These are phyloP conservation scores for Microcebus lehilahytsara DNA, from an alignment of 2,113 vertebrate species.

Conservation along the genomic window DNA sequence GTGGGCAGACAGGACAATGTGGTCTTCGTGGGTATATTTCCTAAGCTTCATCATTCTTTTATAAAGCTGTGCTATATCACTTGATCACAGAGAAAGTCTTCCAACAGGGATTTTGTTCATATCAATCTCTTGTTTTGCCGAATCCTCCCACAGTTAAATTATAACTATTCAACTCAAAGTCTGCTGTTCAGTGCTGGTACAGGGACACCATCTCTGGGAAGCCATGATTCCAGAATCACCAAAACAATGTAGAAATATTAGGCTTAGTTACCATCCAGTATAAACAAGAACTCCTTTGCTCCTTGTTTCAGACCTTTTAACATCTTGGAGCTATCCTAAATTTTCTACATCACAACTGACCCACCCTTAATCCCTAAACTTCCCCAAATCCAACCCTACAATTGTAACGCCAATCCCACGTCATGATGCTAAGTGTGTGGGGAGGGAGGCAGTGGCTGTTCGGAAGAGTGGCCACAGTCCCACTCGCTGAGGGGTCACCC, in stretches of 20 bases:
- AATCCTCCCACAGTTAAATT: neutral
- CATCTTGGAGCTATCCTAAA: neutral
- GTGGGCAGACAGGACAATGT: neutral
- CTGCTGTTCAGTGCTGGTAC: neutral
- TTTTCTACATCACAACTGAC: neutral
- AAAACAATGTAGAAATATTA: constrained; percentile 6
- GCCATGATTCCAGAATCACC: neutral
- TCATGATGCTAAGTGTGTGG: neutral
- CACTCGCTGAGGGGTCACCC: fast-evolving
- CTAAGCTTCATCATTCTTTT: neutral
- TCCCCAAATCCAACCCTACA: neutral
- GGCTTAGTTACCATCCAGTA: neutral
- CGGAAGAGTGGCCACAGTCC: neutral
- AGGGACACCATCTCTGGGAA: neutral
- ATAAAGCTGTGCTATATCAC: neutral
- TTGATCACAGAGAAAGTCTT: neutral
- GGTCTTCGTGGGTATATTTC: neutral
- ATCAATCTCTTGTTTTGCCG: neutral
- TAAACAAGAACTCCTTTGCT: neutral
- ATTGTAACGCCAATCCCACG: neutral
- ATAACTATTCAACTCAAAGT: neutral
- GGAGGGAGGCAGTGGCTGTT: neutral
- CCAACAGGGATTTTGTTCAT: neutral
- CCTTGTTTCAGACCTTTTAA: neutral
- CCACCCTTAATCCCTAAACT: neutral